phyloP scores from a whole-genome alignment of 2,113 vertebrate genomes.

The Stigmatopora nigra region DNA sequence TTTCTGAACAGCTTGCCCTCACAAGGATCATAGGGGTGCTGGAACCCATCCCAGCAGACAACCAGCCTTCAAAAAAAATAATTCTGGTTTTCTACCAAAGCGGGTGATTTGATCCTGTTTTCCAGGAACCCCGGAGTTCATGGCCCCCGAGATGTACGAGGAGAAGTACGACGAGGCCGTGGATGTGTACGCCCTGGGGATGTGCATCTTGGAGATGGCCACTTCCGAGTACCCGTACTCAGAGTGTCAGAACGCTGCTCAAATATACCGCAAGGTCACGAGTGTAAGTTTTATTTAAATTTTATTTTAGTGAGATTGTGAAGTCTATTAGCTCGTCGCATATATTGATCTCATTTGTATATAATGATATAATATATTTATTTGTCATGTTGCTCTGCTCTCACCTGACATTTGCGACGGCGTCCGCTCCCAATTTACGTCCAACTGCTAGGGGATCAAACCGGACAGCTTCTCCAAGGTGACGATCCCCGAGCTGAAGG shows the following conservation, averaged over 20 bases:
- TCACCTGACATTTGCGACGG: background rate
- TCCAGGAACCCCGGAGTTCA: constrained; percentile 81
- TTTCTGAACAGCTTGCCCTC: no score
- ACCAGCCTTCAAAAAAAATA: no score
- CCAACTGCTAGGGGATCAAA: constrained; percentile 76
- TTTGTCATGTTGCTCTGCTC: no score
- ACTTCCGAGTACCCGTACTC: constrained; percentile 89
- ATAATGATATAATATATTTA: no score
- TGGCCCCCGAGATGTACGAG: constrained; percentile 92
- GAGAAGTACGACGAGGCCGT: constrained; percentile 88
- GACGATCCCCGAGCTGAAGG: constrained; percentile 80
- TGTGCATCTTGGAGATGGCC: constrained; percentile 95
- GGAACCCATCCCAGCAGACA: no score
- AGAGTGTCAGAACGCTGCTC: constrained; percentile 83
- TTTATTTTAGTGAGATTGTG: no score
- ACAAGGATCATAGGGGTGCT: no score
- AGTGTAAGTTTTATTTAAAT: constrained; percentile 63
- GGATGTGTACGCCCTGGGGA: constrained; percentile 87
- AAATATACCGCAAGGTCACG: constrained; percentile 92
- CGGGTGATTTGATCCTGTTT: no score
- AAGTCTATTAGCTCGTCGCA: no score
- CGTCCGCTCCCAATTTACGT: background rate
- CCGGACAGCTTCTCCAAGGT: constrained; percentile 89
- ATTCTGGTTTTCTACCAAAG: no score
- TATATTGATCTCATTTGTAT: no score